These are phyloP conservation scores for Drosophila gaucha DNA, from an alignment of 2,888 invertebrate genomes.

Conservation along the genomic window DNA sequence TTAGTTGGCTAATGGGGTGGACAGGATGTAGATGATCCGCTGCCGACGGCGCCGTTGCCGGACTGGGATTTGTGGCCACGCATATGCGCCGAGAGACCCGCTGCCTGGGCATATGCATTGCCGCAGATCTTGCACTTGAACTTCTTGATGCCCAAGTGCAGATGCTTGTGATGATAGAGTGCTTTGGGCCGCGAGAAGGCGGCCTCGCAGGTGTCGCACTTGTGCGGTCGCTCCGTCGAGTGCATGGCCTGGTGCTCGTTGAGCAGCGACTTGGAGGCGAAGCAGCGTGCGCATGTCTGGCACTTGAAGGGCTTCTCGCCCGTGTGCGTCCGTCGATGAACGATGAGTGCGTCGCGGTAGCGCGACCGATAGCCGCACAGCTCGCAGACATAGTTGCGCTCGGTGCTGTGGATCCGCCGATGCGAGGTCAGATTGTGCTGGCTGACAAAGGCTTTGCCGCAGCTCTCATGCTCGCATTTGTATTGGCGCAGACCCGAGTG, in stretches of 20 bases:
- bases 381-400: slow-evolving; percentile 78
- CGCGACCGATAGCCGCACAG: slow-evolving; percentile 77
- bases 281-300: slow-evolving; percentile 67
- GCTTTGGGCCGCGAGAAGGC: slow-evolving; percentile 77
- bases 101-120: slow-evolving; percentile 80
- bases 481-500: slow-evolving; percentile 69
- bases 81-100: slow-evolving; percentile 83
- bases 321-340: slow-evolving; percentile 77
- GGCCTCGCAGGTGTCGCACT: slow-evolving; percentile 73
- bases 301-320: slow-evolving; percentile 80
- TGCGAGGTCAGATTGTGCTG: slow-evolving; percentile 69
- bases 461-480: slow-evolving; percentile 68
- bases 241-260: slow-evolving; percentile 81
- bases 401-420: slow-evolving; percentile 70
- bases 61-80: slow-evolving; percentile 66
- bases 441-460: slow-evolving; percentile 76
- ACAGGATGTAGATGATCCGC: background rate
- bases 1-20: slow-evolving; percentile 7
- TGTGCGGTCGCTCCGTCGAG: slow-evolving; percentile 72
- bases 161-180: slow-evolving; percentile 76
- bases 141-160: slow-evolving; percentile 77
- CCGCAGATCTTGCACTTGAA: slow-evolving; percentile 81
- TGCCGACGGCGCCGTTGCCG: slow-evolving; percentile 21
- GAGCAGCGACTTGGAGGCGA: slow-evolving; percentile 73
- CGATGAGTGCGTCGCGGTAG: slow-evolving; percentile 69